Conservation (phyloP, 1,140 invertebrate species). For the Drosophila nikananu region DNA sequence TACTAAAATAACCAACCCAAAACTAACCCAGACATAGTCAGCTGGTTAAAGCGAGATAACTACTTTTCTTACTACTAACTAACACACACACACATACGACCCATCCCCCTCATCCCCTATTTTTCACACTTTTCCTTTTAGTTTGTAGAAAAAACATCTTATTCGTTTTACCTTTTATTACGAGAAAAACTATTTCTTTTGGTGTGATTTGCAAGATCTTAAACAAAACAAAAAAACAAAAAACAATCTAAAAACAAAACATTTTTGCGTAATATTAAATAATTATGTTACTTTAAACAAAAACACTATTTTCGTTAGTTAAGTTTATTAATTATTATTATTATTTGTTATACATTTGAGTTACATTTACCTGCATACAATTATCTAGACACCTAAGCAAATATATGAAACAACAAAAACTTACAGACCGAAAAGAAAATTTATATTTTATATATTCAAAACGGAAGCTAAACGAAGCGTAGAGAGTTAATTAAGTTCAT, state of each 20-base stretch:
- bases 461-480: slow-evolving; percentile 35
- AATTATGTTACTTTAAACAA: slow-evolving; percentile 47
- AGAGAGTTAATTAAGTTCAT: slow-evolving; percentile 62
- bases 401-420: slow-evolving; percentile 43
- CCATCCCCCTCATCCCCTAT: slow-evolving; percentile 6
- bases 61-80: slow-evolving; percentile 38
- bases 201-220: slow-evolving; percentile 81
- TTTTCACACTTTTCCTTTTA: slow-evolving; percentile 47
- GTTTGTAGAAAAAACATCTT: slow-evolving; percentile 40
- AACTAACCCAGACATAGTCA: slow-evolving; percentile 55
- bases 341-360: slow-evolving; percentile 74
- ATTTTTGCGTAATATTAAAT: slow-evolving; percentile 36
- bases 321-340: slow-evolving; percentile 60
- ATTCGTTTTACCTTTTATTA: slow-evolving; percentile 49
- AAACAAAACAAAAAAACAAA: slow-evolving; percentile 33
- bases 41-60: slow-evolving; percentile 40
- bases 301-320: slow-evolving; percentile 63
- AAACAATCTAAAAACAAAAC: slow-evolving; percentile 46
- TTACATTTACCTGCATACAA: slow-evolving; percentile 75
- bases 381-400: slow-evolving; percentile 64
- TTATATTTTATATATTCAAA: slow-evolving; percentile 46
- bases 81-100: slow-evolving; percentile 6
- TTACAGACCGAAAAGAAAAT: slow-evolving; percentile 35
- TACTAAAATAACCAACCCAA: slow-evolving; percentile 51
- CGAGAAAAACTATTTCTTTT: slow-evolving; percentile 65